Evolutionary conservation across 2,888 invertebrate genomes (phyloP).

Genomic region (Linnaemya vulpina): DNA sequence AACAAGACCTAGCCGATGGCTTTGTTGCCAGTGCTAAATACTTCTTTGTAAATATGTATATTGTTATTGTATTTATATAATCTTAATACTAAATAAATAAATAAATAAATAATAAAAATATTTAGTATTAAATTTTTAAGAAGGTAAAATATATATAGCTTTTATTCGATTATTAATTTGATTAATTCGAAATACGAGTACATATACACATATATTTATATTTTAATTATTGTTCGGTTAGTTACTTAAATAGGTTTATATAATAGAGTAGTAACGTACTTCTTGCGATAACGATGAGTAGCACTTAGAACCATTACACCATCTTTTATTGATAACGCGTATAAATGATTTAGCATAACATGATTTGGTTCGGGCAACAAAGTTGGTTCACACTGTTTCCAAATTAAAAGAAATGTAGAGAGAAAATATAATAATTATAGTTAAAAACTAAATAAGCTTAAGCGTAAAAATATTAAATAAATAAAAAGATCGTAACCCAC

Average conservation of each 20-base stretch:
- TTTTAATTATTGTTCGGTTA: constrained; percentile 8
- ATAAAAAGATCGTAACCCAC: not conserved
- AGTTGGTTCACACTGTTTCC: constrained; percentile 96
- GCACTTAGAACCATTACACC: constrained; percentile 99
- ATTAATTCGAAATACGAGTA: not conserved
- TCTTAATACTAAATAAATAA: too few relatives aligned
- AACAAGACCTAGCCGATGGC: too few relatives aligned
- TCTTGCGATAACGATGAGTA: constrained; percentile 98
- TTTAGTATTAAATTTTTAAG: too few relatives aligned
- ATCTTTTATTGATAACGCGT: constrained; percentile 99
- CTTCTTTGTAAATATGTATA: too few relatives aligned
- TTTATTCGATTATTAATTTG: not conserved
- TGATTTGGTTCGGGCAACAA: constrained; percentile 99
- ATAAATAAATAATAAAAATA: too few relatives aligned
- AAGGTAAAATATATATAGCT: too few relatives aligned
- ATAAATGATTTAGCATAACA: constrained; percentile 99
- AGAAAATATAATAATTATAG: not conserved
- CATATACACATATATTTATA: not conserved
- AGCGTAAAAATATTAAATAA: too few relatives aligned
- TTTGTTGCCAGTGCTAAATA: too few relatives aligned
- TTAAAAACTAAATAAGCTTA: not conserved
- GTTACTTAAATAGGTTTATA: constrained; percentile 93
- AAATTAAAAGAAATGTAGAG: not conserved
- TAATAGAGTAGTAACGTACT: constrained; percentile 98
- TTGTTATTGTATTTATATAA: too few relatives aligned